Percentiles rank a stretch among this genome's conserved stretches.
These are phyloP conservation scores for Schizaphis graminum DNA, from an alignment of 2,888 invertebrate species.

Conservation along the genomic window DNA sequence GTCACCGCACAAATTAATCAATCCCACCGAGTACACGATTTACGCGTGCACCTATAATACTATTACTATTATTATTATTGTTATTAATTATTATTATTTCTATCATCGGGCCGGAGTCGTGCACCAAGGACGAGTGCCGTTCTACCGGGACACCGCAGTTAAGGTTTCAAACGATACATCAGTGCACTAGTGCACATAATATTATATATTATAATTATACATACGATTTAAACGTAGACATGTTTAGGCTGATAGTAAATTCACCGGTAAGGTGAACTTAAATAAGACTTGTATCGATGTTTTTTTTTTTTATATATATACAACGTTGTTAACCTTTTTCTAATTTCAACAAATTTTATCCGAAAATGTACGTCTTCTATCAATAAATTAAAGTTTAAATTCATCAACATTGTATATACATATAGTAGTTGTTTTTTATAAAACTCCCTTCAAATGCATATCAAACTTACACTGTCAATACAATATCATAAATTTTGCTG, in stretches of 20 bases:
- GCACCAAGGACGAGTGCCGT: not conserved
- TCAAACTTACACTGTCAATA: no score
- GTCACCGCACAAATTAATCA: conserved; percentile 51
- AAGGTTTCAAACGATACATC: not conserved
- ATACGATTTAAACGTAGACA: not conserved
- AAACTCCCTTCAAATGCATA: not conserved
- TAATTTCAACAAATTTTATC: not conserved
- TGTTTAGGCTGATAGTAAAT: no score
- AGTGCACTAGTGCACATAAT: no score
- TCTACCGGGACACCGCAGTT: not conserved
- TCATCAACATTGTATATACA: not conserved
- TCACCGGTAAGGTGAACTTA: no score
- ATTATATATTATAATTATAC: not conserved
- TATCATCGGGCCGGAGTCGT: not conserved
- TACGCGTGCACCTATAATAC: not conserved
- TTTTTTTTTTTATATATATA: no score
- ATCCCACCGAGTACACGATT: conserved; percentile 5
- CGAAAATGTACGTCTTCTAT: not conserved
- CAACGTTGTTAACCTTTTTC: not conserved
- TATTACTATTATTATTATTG: not conserved
- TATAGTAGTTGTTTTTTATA: not conserved
- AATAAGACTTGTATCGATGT: no score
- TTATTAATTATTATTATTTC: not conserved
- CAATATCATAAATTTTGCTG: not conserved
- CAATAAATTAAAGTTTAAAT: not conserved